Percentiles rank a stretch among this genome's conserved stretches.
phyloP scores from a whole-genome alignment of 2,888 invertebrate species.

The Lomographa bimaculata region DNA sequence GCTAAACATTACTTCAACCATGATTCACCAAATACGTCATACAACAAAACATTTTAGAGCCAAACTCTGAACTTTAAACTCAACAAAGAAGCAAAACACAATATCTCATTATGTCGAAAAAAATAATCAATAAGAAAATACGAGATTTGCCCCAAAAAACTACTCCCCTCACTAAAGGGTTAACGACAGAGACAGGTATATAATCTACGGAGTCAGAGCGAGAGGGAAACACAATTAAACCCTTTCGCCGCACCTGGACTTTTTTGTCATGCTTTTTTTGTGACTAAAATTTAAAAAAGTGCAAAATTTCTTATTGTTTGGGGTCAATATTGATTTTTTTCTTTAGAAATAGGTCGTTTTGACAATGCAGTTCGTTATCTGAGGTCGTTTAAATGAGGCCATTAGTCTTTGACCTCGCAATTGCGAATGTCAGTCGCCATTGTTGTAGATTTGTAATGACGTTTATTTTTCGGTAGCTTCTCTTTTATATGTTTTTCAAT shows the following conservation, averaged over 20 bases:
- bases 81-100: constrained; percentile 63
- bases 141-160: constrained; percentile 78
- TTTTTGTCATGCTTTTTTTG: constrained; percentile 55
- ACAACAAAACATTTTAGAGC: constrained; percentile 20
- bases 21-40: constrained; percentile 9
- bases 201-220: constrained; percentile 40
- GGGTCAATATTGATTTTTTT: constrained; percentile 81
- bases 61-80: constrained; percentile 30
- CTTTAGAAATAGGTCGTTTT: constrained; percentile 48
- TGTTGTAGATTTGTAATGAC: constrained; percentile 19
- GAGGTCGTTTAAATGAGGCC: constrained; percentile 59
- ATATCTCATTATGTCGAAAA: constrained; percentile 77
- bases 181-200: constrained; percentile 53
- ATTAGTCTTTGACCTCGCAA: constrained; percentile 57
- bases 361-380: constrained; percentile 77
- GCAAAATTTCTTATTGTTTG: constrained; percentile 72
- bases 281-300: constrained; percentile 73
- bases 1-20: too few species aligned
- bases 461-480: constrained; percentile 10
- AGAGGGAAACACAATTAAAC: constrained; percentile 53
- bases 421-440: constrained; percentile 39
- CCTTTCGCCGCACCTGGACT: constrained; percentile 78
- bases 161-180: constrained; percentile 69
- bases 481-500: too few species aligned
- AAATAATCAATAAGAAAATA: constrained; percentile 74